Evolutionary conservation across 2,888 invertebrate genomes (phyloP), one percentile per base, ranked within the genome.

Genomic region (Andrena camellia): DNA sequence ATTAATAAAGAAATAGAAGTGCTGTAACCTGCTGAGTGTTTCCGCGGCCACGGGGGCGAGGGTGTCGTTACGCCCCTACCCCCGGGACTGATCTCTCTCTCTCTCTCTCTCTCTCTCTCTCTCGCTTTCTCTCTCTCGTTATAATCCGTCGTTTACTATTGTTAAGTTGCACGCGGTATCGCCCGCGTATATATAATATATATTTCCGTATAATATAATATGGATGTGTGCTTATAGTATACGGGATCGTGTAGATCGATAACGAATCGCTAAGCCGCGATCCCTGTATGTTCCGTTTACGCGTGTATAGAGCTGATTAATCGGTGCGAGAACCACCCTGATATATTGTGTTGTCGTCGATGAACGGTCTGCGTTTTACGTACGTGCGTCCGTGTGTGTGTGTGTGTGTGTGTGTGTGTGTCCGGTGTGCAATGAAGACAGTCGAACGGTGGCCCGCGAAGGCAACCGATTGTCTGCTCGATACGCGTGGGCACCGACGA

Each of bases 1-100:
- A 79, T 83, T 72, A 75, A 77, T 75, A 87, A 89, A 87, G 84
- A 88, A 84, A 78, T 81, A 71, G 69, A 83, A 74, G 78, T 87
- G 83, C 68, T 86, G 82, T 67, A 87, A 73, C 57, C 79, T 78
- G 86, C 74, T 85, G 77, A 64, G 70, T 77, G 70, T 66, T 66
- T 52, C 31, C 57, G 63, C 82, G 52, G 68, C 87, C 60, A 75
- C 64, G 67, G 81, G 31, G n/a, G 6, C 26, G 48, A 29, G 64
- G 17, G 29, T 42, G 48, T 17, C 7, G 23, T 13, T 3, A n/a
- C 50, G 13, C 33, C 48, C 59, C 17, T n/a, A 54, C 42, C 50
- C 64, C 23, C 26, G 23, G 50, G n/a, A 31, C 59, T 42, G 66
- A 26, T 60, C 42, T 42, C 42, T 35, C 35, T 2, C 35, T 35